Evolutionary conservation across 1,140 invertebrate species (phyloP).

Genomic region (Trichonephila clavipes): DNA sequence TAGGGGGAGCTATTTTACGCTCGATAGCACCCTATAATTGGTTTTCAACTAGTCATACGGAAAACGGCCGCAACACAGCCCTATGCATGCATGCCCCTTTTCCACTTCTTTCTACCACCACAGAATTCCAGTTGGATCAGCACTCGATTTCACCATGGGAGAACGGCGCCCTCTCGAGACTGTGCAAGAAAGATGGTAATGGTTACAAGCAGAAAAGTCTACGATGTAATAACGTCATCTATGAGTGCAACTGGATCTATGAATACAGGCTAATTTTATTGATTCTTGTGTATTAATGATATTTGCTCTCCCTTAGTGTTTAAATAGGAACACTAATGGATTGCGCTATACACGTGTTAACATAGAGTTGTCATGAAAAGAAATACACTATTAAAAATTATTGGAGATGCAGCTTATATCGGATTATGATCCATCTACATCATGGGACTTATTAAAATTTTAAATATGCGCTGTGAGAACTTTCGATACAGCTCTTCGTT

Average conservation of each 20-base stretch:
- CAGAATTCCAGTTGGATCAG: slow-evolving; percentile 10
- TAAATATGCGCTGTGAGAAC: too few species aligned
- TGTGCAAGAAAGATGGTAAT: background rate
- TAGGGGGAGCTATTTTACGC: slow-evolving; percentile 66
- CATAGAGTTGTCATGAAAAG: too few species aligned
- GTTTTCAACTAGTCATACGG: slow-evolving; percentile 70
- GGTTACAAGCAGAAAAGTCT: background rate
- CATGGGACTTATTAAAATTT: too few species aligned
- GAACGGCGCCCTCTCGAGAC: background rate
- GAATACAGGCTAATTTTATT: too few species aligned
- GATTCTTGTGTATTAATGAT: too few species aligned
- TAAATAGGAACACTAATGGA: too few species aligned
- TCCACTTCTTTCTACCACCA: background rate
- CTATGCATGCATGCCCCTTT: slow-evolving; percentile 12
- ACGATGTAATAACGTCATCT: background rate
- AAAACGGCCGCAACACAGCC: slow-evolving; percentile 44
- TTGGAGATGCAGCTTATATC: too few species aligned
- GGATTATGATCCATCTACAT: too few species aligned
- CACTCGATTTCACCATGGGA: slow-evolving; percentile 6
- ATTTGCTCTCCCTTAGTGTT: too few species aligned
- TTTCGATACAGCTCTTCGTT: too few species aligned
- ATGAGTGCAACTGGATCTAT: background rate
- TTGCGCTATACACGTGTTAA: too few species aligned
- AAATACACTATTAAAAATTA: too few species aligned
- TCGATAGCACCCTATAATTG: slow-evolving; percentile 73